Percentiles rank a stretch among this genome's conserved stretches.
These are phyloP conservation scores for Myiozetetes cayanensis DNA, from an alignment of 2,113 vertebrate genomes.

Conservation along the genomic window DNA sequence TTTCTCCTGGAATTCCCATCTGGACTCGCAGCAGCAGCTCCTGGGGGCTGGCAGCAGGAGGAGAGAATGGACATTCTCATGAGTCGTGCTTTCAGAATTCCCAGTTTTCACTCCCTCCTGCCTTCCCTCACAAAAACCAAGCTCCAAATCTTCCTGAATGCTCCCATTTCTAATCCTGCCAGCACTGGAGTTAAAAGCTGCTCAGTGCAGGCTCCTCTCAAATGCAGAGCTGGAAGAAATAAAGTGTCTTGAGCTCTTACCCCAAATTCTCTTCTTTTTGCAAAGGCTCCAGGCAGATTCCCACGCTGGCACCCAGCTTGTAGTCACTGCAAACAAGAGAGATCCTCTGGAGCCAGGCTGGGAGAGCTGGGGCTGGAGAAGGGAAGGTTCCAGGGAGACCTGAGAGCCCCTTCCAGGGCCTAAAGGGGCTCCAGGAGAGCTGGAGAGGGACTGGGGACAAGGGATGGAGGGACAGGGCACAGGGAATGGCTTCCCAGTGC, in stretches of 20 bases:
- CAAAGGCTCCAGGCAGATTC: conserved; percentile 85
- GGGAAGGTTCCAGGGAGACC: neutral
- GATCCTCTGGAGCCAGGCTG: neutral
- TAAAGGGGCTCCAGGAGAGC: neutral
- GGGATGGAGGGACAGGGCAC: neutral
- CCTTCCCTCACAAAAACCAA: neutral
- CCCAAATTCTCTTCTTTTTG: conserved; percentile 83
- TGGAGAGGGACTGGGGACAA: neutral
- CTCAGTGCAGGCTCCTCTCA: neutral
- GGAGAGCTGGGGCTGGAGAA: neutral
- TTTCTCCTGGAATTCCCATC: conserved; percentile 83
- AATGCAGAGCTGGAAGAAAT: neutral
- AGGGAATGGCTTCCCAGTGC: neutral
- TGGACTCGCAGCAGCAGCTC: conserved; percentile 84
- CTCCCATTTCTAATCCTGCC: neutral
- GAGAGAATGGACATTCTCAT: neutral
- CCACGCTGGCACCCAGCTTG: conserved; percentile 70
- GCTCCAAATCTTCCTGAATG: neutral
- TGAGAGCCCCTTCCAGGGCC: neutral
- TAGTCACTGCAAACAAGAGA: conserved; percentile 63
- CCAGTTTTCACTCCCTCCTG: neutral
- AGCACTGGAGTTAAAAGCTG: neutral
- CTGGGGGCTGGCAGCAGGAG: conserved; percentile 71
- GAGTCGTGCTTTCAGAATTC: neutral
- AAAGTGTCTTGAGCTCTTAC: conserved; percentile 65